phyloP scores from a whole-genome alignment of 2,888 invertebrate genomes.

The Acleris literana region DNA sequence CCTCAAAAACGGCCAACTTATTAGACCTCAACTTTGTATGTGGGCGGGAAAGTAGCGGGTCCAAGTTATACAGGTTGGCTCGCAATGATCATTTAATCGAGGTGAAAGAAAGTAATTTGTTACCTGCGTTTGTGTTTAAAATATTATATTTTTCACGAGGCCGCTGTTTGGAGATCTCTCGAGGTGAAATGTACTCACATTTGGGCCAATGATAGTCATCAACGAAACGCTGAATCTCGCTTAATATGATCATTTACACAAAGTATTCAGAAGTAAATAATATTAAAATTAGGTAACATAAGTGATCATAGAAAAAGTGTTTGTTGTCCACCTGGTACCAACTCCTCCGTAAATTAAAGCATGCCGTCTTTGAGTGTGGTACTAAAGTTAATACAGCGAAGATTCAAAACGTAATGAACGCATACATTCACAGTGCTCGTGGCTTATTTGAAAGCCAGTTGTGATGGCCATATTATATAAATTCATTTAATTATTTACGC shows the following conservation, averaged over 20 bases:
- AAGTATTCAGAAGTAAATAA: not conserved
- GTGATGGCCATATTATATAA: no score
- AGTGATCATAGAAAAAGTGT: no score
- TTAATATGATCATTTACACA: not conserved
- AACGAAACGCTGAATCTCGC: not conserved
- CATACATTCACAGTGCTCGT: no score
- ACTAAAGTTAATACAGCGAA: no score
- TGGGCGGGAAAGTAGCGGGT: not conserved
- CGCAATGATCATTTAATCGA: constrained; percentile 76
- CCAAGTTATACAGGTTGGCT: constrained; percentile 24
- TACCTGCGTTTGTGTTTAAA: constrained; percentile 36
- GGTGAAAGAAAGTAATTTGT: constrained; percentile 54
- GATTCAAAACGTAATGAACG: no score
- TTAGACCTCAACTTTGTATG: constrained; percentile 4
- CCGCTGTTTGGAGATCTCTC: constrained; percentile 35
- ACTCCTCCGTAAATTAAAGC: no score
- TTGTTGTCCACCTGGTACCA: no score
- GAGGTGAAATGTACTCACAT: constrained; percentile 1
- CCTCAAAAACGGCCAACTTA: constrained; percentile 38
- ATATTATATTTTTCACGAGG: constrained; percentile 45
- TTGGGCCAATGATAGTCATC: not conserved
- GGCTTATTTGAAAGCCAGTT: no score
- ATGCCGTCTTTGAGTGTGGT: no score
- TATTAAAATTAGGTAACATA: no score
- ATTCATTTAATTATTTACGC: no score